Evolutionary conservation across 2,797 vertebrate genomes (phyloP), one percentile per base, ranked within the genome.

Genomic region (Meda fulgida): DNA sequence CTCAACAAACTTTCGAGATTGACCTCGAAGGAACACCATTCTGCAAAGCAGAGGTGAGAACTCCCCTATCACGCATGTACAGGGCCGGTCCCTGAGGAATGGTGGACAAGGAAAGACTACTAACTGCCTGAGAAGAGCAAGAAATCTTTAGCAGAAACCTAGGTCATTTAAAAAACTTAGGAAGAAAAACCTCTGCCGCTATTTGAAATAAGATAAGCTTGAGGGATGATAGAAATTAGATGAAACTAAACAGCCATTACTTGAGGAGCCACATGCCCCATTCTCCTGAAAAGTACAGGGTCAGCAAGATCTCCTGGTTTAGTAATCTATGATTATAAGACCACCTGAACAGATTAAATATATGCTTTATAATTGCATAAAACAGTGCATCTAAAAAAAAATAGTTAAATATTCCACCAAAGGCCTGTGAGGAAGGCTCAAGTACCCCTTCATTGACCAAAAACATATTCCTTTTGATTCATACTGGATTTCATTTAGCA

Each of bases 241-340:
- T 26, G 51, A 55, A 60, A 60, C n/a, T 81, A 55, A 71, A 81
- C 13, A 58, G 80, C n/a, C 19, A 71, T 60, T 58, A 58, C n/a
- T 58, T 43, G 18, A 29, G n/a, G 63, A 29, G 10, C 3, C 48
- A 70, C 5, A 1, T 16, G 34, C 2, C 2, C 9, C 18, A 11
- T 29, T 81, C 48, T 58, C 10, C 38, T 71, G 16, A 40, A 81
- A 26, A 31, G 11, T 38, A n/a, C 31, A 51, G 19, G 10, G 29
- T 19, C 66, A 81, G 7, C 36, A 55, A 26, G 16, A 16, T 70
- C 3, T 63, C 76, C 34, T n/a, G n/a, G n/a, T 34, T 34, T 26
- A 69, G 55, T 9, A 46, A 55, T 70, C 21, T 81, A 19, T 70
- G 58, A 79, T 31, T 11, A 65, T 46, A 29, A 19, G 19, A 53